A percentile compares a stretch with the other conserved stretches of the same genome.
These are phyloP conservation scores for Dysdera silvatica DNA, from an alignment of 1,140 invertebrate genomes.

Conservation along the genomic window DNA sequence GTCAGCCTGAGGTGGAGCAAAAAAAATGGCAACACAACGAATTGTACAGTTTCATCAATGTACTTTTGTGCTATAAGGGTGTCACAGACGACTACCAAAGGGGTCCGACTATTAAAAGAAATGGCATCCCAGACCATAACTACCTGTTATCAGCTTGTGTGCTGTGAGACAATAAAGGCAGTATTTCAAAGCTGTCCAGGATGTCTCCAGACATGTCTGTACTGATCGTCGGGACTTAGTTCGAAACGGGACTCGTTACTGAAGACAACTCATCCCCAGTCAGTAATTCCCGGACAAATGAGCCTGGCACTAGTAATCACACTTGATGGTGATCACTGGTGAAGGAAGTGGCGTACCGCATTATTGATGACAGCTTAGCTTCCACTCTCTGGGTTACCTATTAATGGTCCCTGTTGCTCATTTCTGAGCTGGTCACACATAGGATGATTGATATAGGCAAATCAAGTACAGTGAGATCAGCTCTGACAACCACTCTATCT, in stretches of 20 bases:
- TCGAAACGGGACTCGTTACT: constrained; percentile 1
- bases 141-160: neutral
- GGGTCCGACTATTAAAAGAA: neutral
- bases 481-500: too few species aligned
- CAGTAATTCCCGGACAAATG: neutral
- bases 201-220: constrained; percentile 3
- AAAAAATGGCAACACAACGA: neutral
- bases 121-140: neutral
- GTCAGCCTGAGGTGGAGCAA: neutral
- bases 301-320: neutral
- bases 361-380: too few species aligned
- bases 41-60: neutral
- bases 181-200: neutral
- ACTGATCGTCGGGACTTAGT: constrained; percentile 3
- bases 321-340: neutral
- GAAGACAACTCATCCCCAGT: neutral
- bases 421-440: too few species aligned
- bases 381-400: too few species aligned
- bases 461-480: too few species aligned
- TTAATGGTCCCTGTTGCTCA: too few species aligned
- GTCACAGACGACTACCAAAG: neutral
- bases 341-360: too few species aligned
- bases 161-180: neutral
- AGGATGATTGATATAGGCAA: too few species aligned
- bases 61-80: neutral